Conservation (phyloP, 2,888 invertebrate genomes). For the Andrena bucephala region DNA sequence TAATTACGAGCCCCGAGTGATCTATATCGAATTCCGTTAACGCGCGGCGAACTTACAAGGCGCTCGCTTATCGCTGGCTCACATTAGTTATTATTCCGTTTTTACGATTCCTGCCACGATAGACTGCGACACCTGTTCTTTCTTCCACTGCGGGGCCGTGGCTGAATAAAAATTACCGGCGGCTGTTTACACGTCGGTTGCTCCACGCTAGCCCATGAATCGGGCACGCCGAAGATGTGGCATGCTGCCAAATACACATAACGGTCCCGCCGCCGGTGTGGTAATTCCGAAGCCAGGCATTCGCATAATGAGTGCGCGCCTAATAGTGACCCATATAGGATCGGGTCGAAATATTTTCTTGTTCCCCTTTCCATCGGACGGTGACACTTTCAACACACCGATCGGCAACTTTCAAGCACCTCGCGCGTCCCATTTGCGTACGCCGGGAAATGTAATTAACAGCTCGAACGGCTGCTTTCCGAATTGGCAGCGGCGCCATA, state of each 20-base stretch:
- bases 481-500: background rate
- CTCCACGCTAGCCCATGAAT: slow-evolving; percentile 69
- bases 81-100: slow-evolving; percentile 54
- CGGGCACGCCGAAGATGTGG: slow-evolving; percentile 76
- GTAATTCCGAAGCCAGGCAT: slow-evolving; percentile 73
- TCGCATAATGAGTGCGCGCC: slow-evolving; percentile 75
- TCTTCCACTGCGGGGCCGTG: slow-evolving; percentile 43
- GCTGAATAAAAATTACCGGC: slow-evolving; percentile 70
- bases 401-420: background rate
- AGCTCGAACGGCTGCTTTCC: background rate
- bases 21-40: slow-evolving; percentile 53
- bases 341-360: slow-evolving; percentile 50
- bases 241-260: slow-evolving; percentile 82
- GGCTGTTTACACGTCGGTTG: slow-evolving; percentile 70
- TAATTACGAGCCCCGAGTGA: slow-evolving; percentile 31
- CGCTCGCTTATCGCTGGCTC: slow-evolving; percentile 39
- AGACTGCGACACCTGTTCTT: slow-evolving; percentile 67
- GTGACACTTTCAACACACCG: background rate
- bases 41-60: background rate
- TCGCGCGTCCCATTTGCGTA: background rate
- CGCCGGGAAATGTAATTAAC: background rate
- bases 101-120: slow-evolving; percentile 64
- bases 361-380: slow-evolving; percentile 42
- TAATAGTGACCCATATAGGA: slow-evolving; percentile 77
- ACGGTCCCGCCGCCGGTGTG: slow-evolving; percentile 77